Base-by-base conservation (phyloP, 2,113 vertebrate genomes). In the Leptobrachium leishanense region DNA sequence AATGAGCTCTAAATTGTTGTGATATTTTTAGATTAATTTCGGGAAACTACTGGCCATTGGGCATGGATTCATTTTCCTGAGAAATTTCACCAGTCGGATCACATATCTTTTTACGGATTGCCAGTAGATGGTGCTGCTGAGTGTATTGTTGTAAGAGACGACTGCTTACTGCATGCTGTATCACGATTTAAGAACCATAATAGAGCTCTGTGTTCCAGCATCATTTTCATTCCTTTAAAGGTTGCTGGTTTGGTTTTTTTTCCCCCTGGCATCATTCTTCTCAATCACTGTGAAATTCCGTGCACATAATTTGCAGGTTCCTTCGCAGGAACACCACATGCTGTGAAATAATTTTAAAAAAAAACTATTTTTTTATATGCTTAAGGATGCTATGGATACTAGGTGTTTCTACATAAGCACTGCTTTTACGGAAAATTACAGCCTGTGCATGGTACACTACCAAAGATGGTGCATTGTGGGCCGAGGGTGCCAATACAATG, bases 121-220 rank as follows among this genome's bases (percentile, higher is more conserved):
- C 78, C 78, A 81, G 78, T 50, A 81, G 78, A 81, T 74, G 78
- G 78, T 15, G 72, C 64, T 74, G 71, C 71, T 81, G 78, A 59
- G 55, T 59, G 55, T 59, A 4, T 4, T 55, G 53, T 68, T 71
- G 64, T 68, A 39, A 44, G 64, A 43, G 69, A 65, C 64, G 11
- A 15, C 43, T 41, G n/a, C 20, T 77, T 41, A 39, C 42, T 12
- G 5, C 15, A 64, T 42, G 59, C 63, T 55, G 62, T 64, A 54
- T n/a, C 20, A 46, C 11, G 64, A 15, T 43, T 62, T 10, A 46
- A 77, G 13, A 6, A 44, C 75, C 55, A 44, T 59, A 67, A 59
- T 40, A 53, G 54, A 40, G 50, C 53, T 46, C 67, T 44, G 2
- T 39, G 65, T 42, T 76, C 53, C 42, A 2, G 63, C 8, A 66